A percentile compares a stretch with the other conserved stretches of the same genome.
phyloP scores from a whole-genome alignment of 2,888 invertebrate species.

The Leptinotarsa tumamoca region DNA sequence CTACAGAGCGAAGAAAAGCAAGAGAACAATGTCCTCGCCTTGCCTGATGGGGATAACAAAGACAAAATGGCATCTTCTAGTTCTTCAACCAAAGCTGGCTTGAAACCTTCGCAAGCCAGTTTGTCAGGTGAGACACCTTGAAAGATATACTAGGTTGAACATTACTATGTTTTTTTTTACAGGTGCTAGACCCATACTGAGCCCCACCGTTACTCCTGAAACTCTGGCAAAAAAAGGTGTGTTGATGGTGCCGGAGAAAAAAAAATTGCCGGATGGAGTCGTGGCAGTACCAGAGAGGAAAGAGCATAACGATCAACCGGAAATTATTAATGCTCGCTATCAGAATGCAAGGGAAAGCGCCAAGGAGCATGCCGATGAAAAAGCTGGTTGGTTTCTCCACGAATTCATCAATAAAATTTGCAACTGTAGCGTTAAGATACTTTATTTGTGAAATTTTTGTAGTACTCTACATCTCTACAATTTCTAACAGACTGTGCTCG shows the following conservation, averaged over 20 bases:
- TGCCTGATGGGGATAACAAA: slow-evolving; percentile 46
- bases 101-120: slow-evolving; percentile 53
- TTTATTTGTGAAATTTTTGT: too few relatives aligned
- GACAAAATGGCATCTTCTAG: slow-evolving; percentile 44
- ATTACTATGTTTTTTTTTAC: slow-evolving; percentile 30
- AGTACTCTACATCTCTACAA: too few relatives aligned
- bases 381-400: slow-evolving; percentile 33
- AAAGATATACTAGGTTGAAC: neutral
- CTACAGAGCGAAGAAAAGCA: slow-evolving; percentile 37
- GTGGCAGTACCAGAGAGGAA: slow-evolving; percentile 54
- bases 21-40: slow-evolving; percentile 49
- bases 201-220: slow-evolving; percentile 59
- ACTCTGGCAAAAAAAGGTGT: slow-evolving; percentile 48
- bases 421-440: too few relatives aligned
- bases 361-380: slow-evolving; percentile 30
- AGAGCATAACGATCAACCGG: slow-evolving; percentile 52
- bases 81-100: slow-evolving; percentile 52
- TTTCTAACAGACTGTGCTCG: neutral
- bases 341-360: slow-evolving; percentile 60
- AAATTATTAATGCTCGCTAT: slow-evolving; percentile 63
- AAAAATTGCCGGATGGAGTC: slow-evolving; percentile 56
- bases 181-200: slow-evolving; percentile 57
- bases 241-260: slow-evolving; percentile 31
- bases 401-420: too few relatives aligned
- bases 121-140: slow-evolving; percentile 34